These are phyloP conservation scores for Odocoileus virginianus DNA, from an alignment of 2,113 vertebrate species.

Conservation along the genomic window DNA sequence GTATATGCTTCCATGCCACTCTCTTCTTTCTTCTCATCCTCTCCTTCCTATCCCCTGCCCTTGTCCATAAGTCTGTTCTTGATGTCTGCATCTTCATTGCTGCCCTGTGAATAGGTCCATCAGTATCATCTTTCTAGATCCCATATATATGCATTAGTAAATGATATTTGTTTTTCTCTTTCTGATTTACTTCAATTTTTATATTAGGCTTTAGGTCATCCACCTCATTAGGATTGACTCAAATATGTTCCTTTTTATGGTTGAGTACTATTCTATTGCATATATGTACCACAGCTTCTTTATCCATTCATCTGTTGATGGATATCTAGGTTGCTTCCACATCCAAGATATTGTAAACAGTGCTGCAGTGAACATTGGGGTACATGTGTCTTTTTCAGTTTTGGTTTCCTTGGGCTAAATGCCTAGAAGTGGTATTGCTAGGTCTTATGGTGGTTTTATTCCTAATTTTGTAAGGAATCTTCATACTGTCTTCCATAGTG, in stretches of 20 bases:
- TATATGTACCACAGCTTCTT: background rate
- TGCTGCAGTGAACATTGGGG: background rate
- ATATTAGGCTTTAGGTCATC: background rate
- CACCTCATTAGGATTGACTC: background rate
- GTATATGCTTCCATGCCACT: background rate
- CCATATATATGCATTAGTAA: background rate
- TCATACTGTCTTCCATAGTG: background rate
- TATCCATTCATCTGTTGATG: background rate
- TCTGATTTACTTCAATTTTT: background rate
- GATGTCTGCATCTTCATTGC: background rate
- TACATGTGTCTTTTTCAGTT: background rate
- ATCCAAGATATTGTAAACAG: background rate
- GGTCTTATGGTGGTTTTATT: background rate
- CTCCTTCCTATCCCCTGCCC: background rate
- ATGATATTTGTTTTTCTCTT: background rate
- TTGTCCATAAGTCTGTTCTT: background rate
- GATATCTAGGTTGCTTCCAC: background rate
- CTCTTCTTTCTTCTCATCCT: background rate
- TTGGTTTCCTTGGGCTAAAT: background rate
- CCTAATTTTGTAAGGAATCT: background rate
- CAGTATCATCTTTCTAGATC: background rate
- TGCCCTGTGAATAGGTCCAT: background rate
- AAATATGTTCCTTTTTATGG: background rate
- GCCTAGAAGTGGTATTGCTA: background rate
- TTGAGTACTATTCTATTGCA: background rate